These are phyloP conservation scores for Macrotus californicus DNA, from an alignment of 2,113 vertebrate species.

Conservation along the genomic window DNA sequence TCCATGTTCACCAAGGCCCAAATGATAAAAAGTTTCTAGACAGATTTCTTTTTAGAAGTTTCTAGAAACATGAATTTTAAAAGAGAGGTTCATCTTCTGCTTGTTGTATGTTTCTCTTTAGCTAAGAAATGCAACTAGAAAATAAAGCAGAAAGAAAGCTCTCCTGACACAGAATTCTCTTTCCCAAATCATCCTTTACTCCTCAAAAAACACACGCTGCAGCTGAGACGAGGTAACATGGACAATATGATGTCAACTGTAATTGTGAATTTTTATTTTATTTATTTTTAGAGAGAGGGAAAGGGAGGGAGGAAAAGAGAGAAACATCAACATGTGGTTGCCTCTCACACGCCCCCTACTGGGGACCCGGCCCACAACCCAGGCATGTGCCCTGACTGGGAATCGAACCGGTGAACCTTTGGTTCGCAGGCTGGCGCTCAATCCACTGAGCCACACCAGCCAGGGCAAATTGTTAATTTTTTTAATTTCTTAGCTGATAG, in stretches of 20 bases:
- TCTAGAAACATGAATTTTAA: constrained; percentile 36
- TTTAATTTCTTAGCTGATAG: background rate
- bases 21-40: background rate
- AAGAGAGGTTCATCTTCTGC: background rate
- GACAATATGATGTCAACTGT: background rate
- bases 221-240: background rate
- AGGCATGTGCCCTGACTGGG: no score
- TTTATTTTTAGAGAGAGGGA: no score
- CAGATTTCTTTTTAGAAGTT: background rate
- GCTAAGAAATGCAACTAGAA: background rate
- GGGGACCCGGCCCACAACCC: no score
- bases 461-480: no score
- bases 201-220: background rate
- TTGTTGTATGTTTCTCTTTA: background rate
- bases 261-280: background rate
- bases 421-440: no score
- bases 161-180: background rate
- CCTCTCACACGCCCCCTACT: no score
- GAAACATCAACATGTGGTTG: no score
- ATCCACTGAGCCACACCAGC: no score
- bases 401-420: no score
- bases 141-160: constrained; percentile 7
- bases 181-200: background rate
- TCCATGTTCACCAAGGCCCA: background rate
- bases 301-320: no score